phyloP scores from a whole-genome alignment of 2,113 vertebrate species.

The Chelonoidis abingdonii region DNA sequence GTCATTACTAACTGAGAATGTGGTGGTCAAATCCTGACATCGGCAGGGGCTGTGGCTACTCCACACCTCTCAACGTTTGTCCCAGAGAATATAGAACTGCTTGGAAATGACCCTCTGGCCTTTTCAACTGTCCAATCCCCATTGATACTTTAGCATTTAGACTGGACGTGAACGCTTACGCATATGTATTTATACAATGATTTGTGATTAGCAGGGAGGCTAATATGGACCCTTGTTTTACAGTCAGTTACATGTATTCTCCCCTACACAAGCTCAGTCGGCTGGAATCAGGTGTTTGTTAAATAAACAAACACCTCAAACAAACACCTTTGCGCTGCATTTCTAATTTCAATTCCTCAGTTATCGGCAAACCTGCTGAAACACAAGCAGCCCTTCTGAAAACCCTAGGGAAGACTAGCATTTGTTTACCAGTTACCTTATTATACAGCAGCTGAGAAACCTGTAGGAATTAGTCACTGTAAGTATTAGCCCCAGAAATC shows the following conservation, averaged over 20 bases:
- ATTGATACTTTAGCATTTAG: slow-evolving; percentile 39
- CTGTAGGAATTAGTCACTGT: not conserved
- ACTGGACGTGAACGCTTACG: not conserved
- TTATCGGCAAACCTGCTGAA: not conserved
- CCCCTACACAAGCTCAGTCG: not conserved
- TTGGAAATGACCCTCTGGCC: slow-evolving; percentile 33
- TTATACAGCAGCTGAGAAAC: slow-evolving; percentile 31
- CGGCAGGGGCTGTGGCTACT: not conserved
- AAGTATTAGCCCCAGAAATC: not conserved
- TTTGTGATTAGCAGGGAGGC: not conserved
- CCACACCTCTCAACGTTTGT: not conserved
- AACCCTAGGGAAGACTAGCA: not conserved
- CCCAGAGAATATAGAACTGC: slow-evolving; percentile 25
- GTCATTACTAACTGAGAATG: slow-evolving; percentile 55
- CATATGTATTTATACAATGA: not conserved
- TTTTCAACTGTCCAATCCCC: slow-evolving; percentile 43
- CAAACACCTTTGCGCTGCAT: not conserved
- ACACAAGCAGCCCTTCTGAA: not conserved
- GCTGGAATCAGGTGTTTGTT: not conserved
- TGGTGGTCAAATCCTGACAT: not conserved
- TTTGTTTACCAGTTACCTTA: not conserved
- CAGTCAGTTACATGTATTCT: not conserved
- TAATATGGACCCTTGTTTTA: slow-evolving; percentile 3
- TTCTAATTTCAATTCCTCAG: not conserved
- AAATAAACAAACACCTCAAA: not conserved